Evolutionary conservation across 37 sponge, comb jelly and placozoan genomes (phyloP).

Genomic region (Mnemiopsis leidyi): DNA sequence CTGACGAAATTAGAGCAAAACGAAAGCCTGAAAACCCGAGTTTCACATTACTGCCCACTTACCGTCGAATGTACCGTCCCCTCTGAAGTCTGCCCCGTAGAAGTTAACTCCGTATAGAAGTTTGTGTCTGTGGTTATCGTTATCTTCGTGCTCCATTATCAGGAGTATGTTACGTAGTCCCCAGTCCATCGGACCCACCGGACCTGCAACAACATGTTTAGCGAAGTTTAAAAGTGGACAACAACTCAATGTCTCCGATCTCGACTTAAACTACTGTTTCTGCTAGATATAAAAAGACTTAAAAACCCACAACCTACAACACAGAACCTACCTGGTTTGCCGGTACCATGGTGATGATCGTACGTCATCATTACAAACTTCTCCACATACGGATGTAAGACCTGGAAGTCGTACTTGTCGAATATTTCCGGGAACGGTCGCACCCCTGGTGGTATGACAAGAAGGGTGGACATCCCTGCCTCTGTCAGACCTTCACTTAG

Average conservation of each 20-base stretch:
- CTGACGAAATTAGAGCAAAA: too few species aligned
- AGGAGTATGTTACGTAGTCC: constrained; percentile 52
- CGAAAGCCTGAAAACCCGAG: too few species aligned
- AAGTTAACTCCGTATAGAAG: constrained; percentile 93
- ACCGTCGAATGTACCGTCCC: constrained; percentile 16
- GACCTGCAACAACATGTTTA: constrained; percentile 25
- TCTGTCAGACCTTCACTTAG: constrained; percentile 40
- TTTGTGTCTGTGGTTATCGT: constrained; percentile 69
- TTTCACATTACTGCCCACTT: too few species aligned
- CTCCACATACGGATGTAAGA: constrained; percentile 78
- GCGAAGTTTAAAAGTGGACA: too few species aligned
- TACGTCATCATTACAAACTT: constrained; percentile 94
- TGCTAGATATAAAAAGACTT: too few species aligned
- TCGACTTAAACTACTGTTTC: too few species aligned
- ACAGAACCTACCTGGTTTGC: constrained; percentile 41
- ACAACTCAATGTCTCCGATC: too few species aligned
- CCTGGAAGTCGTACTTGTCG: constrained; percentile 78
- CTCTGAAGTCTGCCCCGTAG: constrained; percentile 87
- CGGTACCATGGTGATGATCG: constrained; percentile 73
- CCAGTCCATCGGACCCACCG: constrained; percentile 65
- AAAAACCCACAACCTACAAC: too few species aligned
- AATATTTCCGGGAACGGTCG: constrained; percentile 69
- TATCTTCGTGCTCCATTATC: constrained; percentile 59
- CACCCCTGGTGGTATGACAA: constrained; percentile 57
- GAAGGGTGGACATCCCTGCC: not conserved